These are phyloP conservation scores for Spodoptera litura DNA, from an alignment of 1,140 invertebrate species.

Conservation along the genomic window DNA sequence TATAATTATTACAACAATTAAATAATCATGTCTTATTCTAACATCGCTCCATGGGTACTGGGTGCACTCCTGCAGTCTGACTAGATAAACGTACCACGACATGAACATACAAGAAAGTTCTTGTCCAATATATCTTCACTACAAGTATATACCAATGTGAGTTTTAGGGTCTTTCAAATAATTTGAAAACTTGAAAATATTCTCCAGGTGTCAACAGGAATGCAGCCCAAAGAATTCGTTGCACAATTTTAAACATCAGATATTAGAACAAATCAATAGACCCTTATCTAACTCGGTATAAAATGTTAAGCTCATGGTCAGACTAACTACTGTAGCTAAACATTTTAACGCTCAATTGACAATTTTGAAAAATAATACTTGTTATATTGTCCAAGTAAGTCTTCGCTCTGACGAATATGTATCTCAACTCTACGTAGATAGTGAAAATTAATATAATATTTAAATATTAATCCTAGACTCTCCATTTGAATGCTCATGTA, in stretches of 20 bases:
- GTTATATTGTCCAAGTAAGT: conserved; percentile 20
- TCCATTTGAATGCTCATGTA: conserved; percentile 24
- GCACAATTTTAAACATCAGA: conserved; percentile 68
- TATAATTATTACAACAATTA: conserved; percentile 41
- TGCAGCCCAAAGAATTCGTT: conserved; percentile 68
- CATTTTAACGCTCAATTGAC: conserved; percentile 29
- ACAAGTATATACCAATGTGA: neutral
- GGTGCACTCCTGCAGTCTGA: conserved; percentile 38
- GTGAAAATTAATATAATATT: conserved; percentile 50
- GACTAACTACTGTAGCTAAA: conserved; percentile 57
- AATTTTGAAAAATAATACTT: conserved; percentile 32
- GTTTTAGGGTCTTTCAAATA: neutral
- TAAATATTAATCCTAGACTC: conserved; percentile 13
- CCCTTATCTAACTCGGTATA: conserved; percentile 66
- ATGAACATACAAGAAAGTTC: conserved; percentile 15
- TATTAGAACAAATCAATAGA: conserved; percentile 58
- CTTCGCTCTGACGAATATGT: conserved; percentile 21
- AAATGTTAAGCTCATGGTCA: conserved; percentile 74
- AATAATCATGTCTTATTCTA: conserved; percentile 24
- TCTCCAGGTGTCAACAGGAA: conserved; percentile 44
- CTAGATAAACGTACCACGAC: conserved; percentile 8
- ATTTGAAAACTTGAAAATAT: neutral
- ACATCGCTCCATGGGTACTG: conserved; percentile 19
- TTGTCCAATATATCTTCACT: neutral
- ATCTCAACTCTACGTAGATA: neutral